Conservation (phyloP, 2,113 vertebrate species). For the Nerophis ophidion region DNA sequence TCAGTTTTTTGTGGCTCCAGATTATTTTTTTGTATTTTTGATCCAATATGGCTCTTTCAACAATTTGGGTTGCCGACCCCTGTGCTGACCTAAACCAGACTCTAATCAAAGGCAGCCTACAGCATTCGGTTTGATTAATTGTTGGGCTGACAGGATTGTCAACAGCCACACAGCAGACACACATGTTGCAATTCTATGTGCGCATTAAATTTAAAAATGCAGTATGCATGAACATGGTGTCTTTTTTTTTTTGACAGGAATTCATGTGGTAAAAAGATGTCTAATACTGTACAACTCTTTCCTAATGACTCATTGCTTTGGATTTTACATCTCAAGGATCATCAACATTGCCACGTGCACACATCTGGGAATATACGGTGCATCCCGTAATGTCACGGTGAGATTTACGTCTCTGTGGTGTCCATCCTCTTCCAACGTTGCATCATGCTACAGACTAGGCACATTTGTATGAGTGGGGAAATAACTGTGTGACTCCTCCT, state of each 20-base stretch:
- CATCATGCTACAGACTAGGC: neutral
- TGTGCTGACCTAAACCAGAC: neutral
- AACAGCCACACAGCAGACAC: neutral
- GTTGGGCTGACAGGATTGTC: neutral
- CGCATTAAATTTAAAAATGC: neutral
- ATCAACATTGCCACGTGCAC: conserved; percentile 31
- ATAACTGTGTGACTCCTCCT: neutral
- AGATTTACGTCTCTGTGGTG: conserved; percentile 5
- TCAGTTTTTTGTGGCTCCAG: too few species aligned
- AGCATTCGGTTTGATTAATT: neutral
- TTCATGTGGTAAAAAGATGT: conserved; percentile 9
- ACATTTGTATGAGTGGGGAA: conserved; percentile 2
- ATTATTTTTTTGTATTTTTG: too few species aligned
- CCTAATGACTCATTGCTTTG: conserved; percentile 14
- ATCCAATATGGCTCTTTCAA: too few species aligned
- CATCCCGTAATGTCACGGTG: neutral
- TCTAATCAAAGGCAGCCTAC: neutral
- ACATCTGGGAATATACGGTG: conserved; percentile 21
- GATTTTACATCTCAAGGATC: conserved; percentile 24
- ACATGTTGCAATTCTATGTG: neutral
- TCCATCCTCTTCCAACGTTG: conserved; percentile 8
- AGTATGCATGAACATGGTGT: too few species aligned
- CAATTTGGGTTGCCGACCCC: too few species aligned
- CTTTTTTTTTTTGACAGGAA: conserved; percentile 3
- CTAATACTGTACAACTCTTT: conserved; percentile 18